Evolutionary conservation across 2,888 invertebrate genomes (phyloP), one percentile per base, ranked within the genome.

Genomic region (Anorthoa munda): DNA sequence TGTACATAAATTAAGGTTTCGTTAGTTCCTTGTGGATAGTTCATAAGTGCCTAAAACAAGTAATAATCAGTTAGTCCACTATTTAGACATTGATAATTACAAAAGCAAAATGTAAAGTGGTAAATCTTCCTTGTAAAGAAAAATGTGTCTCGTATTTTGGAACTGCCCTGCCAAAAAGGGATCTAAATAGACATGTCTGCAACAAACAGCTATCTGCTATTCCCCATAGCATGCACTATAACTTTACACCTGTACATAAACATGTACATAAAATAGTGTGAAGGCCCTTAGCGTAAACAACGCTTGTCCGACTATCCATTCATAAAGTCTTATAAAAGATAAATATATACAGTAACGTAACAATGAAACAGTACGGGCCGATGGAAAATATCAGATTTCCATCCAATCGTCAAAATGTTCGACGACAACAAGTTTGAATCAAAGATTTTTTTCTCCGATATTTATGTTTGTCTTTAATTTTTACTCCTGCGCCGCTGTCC

Each of bases 401-500:
- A 88, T 92, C 90, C 90, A 92, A 92, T 94, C 93, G 92, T 94
- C 94, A 95, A 94, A 93, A 87, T 71, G 77, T 80, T 82, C 82
- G 87, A 88, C 90, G 89, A 70, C 84, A 87, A 87, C 89, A 89
- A 90, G 90, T 91, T 90, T 93, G 94, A 93, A 92, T 94, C 93
- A 93, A 94, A 93, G 90, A 77, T 92, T 93, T 93, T 94, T 94
- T 92, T 89, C 90, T 89, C 87, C 87, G 90, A 94, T 95, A 94
- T 96, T 95, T 95, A 95, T 95, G 94, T 94, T 92, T 93, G 93
- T 95, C 95, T 95, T 95, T 95, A 95, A 95, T 95, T 95, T 96
- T 95, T 94, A 95, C 95, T 94, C 91, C 92, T 91, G 91, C 91
- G 89, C 91, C 93, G 93, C 90, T 92, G 93, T 93, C 94, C 95